Evolutionary conservation across 2,797 vertebrate genomes (phyloP), one percentile per base, ranked within the genome.

Genomic region (Heterohyrax brucei): DNA sequence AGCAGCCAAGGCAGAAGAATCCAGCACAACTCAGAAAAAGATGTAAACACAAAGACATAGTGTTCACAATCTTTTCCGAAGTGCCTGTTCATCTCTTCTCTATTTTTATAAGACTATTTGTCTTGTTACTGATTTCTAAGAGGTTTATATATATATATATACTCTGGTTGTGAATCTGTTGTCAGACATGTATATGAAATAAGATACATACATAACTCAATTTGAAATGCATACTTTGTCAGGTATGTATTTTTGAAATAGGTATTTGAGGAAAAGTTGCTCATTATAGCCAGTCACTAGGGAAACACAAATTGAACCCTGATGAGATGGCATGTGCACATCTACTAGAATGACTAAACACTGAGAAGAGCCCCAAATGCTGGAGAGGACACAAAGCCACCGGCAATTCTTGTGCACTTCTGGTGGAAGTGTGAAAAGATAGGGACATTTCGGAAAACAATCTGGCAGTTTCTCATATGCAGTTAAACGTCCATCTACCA

Each of bases 281-380:
- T 76, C 50, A 10, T 1, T 33, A 56, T 33, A 39, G 16, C n/a
- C 39, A 61, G 59, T 22, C 61, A 68, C 26, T 33, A 61, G 77
- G 59, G n/a, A 89, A 80, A 84, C 66, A 73, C 76, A 93, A 91
- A 87, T 56, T 84, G 70, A 79, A 61, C 39, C 86, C 62, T 48
- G 62, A 13, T 53, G 48, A 91, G 26, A 75, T 14, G 28, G 56
- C 21, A 76, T 16, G 8, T 18, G 26, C 30, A 10, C 18, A 10
- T 7, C 16, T 48, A 56, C 70, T 33, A 16, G 61, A 84, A 59
- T 22, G 10, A 12, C 24, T 93, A 30, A 30, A 56, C 30, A 14
- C 28, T 72, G 59, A 68, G 19, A 48, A 59, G 48, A 22, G 50
- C 12, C 18, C 30, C 73, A 21, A 87, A 48, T 30, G 14, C n/a